Evolutionary conservation across 2,113 vertebrate genomes (phyloP).

Genomic region (Merops nubicus): DNA sequence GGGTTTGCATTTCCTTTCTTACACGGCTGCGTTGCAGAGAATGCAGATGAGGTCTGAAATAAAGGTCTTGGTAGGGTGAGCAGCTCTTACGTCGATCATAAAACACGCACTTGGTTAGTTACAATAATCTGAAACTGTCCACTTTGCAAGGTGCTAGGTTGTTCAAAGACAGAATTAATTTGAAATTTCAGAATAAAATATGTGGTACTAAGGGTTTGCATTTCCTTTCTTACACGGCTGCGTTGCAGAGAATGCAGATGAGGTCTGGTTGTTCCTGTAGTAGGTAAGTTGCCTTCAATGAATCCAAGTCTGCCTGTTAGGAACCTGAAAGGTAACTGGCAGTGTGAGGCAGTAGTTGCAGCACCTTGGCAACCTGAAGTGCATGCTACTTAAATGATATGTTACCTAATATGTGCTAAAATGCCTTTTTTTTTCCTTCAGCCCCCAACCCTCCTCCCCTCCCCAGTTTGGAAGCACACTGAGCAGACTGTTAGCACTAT

Average conservation of each 20-base stretch:
- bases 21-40: neutral
- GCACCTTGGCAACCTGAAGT: neutral
- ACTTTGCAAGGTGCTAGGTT: neutral
- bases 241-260: neutral
- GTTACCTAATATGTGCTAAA: neutral
- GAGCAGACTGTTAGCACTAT: neutral
- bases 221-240: neutral
- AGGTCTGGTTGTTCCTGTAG: neutral
- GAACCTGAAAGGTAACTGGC: neutral
- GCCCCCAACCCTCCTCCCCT: neutral
- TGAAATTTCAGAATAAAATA: neutral
- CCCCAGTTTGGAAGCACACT: neutral
- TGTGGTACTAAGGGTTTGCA: neutral
- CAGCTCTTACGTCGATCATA: neutral
- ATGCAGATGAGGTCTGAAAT: neutral
- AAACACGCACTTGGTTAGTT: neutral
- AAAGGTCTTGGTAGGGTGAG: neutral
- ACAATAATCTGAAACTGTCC: neutral
- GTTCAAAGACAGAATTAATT: neutral
- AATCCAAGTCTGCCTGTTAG: neutral
- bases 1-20: neutral
- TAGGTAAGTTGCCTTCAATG: neutral
- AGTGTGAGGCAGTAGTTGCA: neutral
- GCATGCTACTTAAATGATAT: fast-evolving
- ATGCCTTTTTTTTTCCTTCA: neutral